Base-by-base conservation (phyloP, 2,113 vertebrate genomes). In the Pseudolaguvia tuberculata region DNA sequence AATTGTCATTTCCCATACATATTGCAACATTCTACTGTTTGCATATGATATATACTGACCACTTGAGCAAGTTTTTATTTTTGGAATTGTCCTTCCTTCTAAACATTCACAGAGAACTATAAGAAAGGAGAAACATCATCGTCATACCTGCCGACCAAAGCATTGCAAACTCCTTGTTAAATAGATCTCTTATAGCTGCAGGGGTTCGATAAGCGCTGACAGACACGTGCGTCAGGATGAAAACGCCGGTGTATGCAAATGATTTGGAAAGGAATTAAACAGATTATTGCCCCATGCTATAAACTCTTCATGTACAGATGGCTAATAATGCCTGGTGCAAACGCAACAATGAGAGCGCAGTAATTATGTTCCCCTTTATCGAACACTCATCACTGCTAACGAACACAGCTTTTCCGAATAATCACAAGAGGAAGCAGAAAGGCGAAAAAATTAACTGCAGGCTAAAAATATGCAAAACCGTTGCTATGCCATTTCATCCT, bases 401-500 rank as follows among this genome's bases (percentile, higher is more conserved):
- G 17, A 1, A 48, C 23, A n/a, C 5, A 35, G 71, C 11, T 10
- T n/a, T 10, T n/a, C 25, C 31, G 2, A 14, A 13, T 4, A 35
- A 42, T n/a, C 17, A 14, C 13, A 18, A 35, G 23, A 65, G 18
- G 55, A 48, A 27, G 61, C 20, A 1, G 7, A 42, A 2, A 29
- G n/a, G 18, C 9, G 29, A 25, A 45, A 45, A 21, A 48, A 35
- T 23, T 11, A 31, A 23, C 51, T 29, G 25, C 31, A 25, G 17
- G 20, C 1, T 78, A 42, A 25, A 39, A 42, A 42, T 42, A 57
- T 15, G 35, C 51, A 59, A 70, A 78, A 45, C 25, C 13, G 1
- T 10, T 1, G 21, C 17, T 8, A 25, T 11, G 15, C 21, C 1
- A n/a, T 35, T 1, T 48, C 57, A 12, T 58, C 39, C 92, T 94